Evolutionary conservation across 2,888 invertebrate species (phyloP).

Genomic region (Lysandra coridon): DNA sequence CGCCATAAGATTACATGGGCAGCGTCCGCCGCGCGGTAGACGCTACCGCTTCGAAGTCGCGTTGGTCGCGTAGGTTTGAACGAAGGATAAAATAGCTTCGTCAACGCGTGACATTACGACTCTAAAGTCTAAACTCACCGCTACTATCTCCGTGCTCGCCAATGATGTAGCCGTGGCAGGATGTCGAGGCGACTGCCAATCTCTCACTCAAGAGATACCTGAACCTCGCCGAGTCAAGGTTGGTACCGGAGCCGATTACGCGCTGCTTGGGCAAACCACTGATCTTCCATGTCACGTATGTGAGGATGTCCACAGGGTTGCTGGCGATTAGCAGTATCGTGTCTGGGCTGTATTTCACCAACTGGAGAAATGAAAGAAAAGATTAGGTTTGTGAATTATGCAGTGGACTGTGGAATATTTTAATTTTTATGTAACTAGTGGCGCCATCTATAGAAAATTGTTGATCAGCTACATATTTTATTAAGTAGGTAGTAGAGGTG

Average conservation of each 20-base stretch:
- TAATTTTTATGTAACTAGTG: background rate
- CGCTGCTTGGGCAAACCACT: conserved; percentile 93
- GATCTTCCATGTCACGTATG: conserved; percentile 96
- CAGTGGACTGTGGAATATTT: too few species aligned
- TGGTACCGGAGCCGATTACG: conserved; percentile 95
- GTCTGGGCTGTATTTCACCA: conserved; percentile 92
- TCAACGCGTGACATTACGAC: too few species aligned
- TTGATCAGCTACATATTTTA: too few species aligned
- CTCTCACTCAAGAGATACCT: conserved; percentile 92
- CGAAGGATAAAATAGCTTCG: too few species aligned
- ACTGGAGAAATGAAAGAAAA: conserved; percentile 52
- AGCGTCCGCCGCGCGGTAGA: too few species aligned
- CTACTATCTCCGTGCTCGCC: conserved; percentile 97
- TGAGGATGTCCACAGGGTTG: conserved; percentile 95
- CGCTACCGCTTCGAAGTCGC: too few species aligned
- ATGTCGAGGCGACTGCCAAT: conserved; percentile 89
- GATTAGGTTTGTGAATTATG: background rate
- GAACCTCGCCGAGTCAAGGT: conserved; percentile 95
- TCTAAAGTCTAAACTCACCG: conserved; percentile 68
- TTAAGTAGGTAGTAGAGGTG: too few species aligned
- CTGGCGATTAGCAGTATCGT: conserved; percentile 92
- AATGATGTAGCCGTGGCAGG: conserved; percentile 95
- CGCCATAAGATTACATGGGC: too few species aligned
- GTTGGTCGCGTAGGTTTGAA: too few species aligned
- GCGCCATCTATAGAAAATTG: background rate